Percentiles rank a stretch among this genome's conserved stretches.
phyloP scores from a whole-genome alignment of 2,113 vertebrate species.

The Erinaceus europaeus region DNA sequence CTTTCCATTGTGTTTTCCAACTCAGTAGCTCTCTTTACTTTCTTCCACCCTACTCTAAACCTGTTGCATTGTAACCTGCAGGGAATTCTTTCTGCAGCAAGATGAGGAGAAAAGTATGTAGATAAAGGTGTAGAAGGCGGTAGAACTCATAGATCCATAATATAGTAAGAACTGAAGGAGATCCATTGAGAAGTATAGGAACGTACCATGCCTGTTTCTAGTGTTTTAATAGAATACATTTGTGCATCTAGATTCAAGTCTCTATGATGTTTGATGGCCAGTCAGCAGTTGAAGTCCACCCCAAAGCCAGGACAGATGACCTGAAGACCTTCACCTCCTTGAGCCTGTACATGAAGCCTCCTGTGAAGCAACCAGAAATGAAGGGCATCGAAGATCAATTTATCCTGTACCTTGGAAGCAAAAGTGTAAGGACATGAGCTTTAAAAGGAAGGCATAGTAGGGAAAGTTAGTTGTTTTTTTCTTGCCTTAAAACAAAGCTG shows the following conservation, averaged over 20 bases:
- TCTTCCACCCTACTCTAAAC: neutral
- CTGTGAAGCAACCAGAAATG: slow-evolving; percentile 83
- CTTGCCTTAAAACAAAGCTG: neutral
- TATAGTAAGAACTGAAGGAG: neutral
- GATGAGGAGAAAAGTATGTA: neutral
- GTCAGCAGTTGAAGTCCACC: slow-evolving; percentile 92
- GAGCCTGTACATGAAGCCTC: slow-evolving; percentile 90
- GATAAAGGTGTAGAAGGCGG: neutral
- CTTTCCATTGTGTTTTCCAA: neutral
- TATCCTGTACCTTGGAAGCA: slow-evolving; percentile 94
- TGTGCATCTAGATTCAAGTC: slow-evolving; percentile 90
- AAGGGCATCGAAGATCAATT: slow-evolving; percentile 89
- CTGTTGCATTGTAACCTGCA: neutral
- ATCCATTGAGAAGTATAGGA: neutral
- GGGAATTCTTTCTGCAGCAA: neutral
- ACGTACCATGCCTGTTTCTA: neutral
- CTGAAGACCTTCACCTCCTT: slow-evolving; percentile 94
- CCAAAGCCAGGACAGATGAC: slow-evolving; percentile 89
- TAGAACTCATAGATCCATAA: neutral
- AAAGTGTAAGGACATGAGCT: slow-evolving; percentile 84
- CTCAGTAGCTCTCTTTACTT: neutral
- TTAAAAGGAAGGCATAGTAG: neutral
- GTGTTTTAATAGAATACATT: slow-evolving; percentile 40
- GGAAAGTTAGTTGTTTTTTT: neutral
- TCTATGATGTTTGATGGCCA: slow-evolving; percentile 97